Conservation (phyloP, 1,140 invertebrate genomes). For the Drosophila grimshawi region DNA sequence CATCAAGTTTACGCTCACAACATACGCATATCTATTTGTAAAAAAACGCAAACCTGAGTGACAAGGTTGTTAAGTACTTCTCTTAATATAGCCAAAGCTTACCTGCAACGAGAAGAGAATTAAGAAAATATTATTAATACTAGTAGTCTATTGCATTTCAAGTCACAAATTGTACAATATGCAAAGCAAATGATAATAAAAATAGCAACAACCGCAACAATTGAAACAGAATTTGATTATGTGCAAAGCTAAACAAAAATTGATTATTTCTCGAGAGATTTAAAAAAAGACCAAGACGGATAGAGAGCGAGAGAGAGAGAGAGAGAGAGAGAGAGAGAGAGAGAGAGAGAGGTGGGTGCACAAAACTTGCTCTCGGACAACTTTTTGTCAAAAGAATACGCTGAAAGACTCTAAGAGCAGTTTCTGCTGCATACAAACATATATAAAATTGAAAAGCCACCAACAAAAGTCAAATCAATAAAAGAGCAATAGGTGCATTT, state of each 20-base stretch:
- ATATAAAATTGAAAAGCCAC: constrained; percentile 46
- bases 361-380: constrained; percentile 31
- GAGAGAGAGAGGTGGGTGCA: neutral
- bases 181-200: constrained; percentile 51
- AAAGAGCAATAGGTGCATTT: constrained; percentile 46
- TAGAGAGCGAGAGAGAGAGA: constrained; percentile 9
- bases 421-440: constrained; percentile 14
- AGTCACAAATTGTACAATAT: constrained; percentile 55
- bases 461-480: constrained; percentile 57
- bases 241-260: constrained; percentile 52
- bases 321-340: constrained; percentile 15
- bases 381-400: constrained; percentile 44
- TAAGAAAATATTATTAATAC: constrained; percentile 52
- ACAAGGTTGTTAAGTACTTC: neutral
- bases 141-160: constrained; percentile 34
- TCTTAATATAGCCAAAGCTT: constrained; percentile 29
- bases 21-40: neutral
- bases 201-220: constrained; percentile 27
- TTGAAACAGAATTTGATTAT: constrained; percentile 45
- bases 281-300: neutral
- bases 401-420: constrained; percentile 17
- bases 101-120: constrained; percentile 60
- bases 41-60: constrained; percentile 6
- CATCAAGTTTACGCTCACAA: constrained; percentile 5
- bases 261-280: constrained; percentile 60